These are phyloP conservation scores for Xiphorhynchus elegans DNA, from an alignment of 2,113 vertebrate species.

Conservation along the genomic window DNA sequence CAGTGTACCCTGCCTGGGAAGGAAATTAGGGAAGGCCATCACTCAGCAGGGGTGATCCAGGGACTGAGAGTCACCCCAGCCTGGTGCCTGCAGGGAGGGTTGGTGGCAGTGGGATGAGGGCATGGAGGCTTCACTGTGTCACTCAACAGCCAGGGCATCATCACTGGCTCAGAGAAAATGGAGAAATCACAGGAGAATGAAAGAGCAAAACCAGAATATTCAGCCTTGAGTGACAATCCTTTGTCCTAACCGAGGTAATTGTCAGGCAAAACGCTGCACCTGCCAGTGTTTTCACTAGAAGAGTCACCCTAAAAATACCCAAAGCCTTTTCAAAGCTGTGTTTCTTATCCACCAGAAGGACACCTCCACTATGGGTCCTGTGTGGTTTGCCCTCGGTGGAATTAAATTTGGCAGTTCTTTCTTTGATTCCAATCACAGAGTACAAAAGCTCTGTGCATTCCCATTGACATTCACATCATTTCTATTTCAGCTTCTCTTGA, in stretches of 20 bases:
- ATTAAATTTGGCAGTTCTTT: background rate
- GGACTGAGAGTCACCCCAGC: background rate
- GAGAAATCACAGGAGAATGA: background rate
- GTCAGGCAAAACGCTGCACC: background rate
- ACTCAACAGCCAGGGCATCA: background rate
- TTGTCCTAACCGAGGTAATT: background rate
- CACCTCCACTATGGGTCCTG: background rate
- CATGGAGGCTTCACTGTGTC: background rate
- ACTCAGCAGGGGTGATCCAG: background rate
- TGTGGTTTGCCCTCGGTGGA: background rate
- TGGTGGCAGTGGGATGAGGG: rapidly evolving
- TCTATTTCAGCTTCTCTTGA: background rate
- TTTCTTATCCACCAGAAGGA: background rate
- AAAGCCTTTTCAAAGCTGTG: background rate
- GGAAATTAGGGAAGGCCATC: background rate
- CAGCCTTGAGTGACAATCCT: background rate
- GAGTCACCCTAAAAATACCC: background rate
- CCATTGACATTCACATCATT: background rate
- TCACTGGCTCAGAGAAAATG: background rate
- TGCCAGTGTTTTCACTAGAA: background rate
- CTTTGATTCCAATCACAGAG: background rate
- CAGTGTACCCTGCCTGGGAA: background rate
- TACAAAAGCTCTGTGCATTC: background rate
- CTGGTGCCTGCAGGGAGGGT: background rate
- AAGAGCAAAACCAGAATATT: background rate